A percentile compares a stretch with the other conserved stretches of the same genome.
phyloP scores from a whole-genome alignment of 2,113 vertebrate genomes.

The Pao palembangensis region DNA sequence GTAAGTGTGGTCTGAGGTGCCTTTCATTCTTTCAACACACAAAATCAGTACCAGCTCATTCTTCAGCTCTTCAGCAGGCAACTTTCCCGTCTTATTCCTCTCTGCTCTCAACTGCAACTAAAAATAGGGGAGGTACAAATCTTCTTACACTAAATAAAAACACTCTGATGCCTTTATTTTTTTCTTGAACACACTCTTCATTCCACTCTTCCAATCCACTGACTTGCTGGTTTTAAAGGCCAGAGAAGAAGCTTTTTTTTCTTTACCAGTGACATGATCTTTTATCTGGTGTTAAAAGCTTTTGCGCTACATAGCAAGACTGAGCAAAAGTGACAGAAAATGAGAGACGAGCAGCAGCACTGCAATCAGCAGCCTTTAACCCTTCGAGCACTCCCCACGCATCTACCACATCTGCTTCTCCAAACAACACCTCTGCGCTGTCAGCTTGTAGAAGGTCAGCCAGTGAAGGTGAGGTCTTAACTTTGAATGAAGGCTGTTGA shows the following conservation, averaged over 20 bases:
- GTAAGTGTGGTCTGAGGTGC: too few relatives aligned
- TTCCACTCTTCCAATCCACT: neutral
- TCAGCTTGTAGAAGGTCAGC: neutral
- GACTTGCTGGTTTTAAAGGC: constrained; percentile 15
- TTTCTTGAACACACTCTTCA: neutral
- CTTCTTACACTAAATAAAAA: too few relatives aligned
- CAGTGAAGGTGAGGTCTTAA: neutral
- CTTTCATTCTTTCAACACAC: too few relatives aligned
- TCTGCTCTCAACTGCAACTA: too few relatives aligned
- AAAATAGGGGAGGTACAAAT: too few relatives aligned
- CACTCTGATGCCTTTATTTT: too few relatives aligned
- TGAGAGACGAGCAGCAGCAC: constrained; percentile 5
- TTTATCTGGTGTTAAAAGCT: constrained; percentile 55
- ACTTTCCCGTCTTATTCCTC: too few relatives aligned
- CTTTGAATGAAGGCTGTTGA: neutral
- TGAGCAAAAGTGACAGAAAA: constrained; percentile 42
- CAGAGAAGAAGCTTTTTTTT: constrained; percentile 24
- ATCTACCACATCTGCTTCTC: constrained; percentile 14
- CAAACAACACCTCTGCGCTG: constrained; percentile 5
- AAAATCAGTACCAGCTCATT: too few relatives aligned
- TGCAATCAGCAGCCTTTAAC: constrained; percentile 46
- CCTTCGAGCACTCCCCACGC: constrained; percentile 10
- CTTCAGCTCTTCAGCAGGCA: too few relatives aligned
- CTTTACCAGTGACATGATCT: constrained; percentile 18
- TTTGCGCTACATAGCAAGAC: constrained; percentile 12